Base-by-base conservation (phyloP, 2,888 invertebrate genomes). In the Branchipolynoe longqiensis region DNA sequence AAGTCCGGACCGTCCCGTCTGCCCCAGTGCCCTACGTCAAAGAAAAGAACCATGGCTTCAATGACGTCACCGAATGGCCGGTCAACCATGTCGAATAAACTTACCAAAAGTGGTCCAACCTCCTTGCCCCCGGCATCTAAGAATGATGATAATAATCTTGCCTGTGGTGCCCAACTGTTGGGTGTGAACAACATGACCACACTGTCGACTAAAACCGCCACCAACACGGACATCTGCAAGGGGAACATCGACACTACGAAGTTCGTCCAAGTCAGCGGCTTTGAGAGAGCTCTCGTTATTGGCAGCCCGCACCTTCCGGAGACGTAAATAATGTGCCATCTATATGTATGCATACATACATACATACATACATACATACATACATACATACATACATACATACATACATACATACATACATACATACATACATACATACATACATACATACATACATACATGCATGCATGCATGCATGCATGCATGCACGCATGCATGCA, bases 161-260 rank as follows among this genome's bases (percentile, higher is more conserved):
- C n/a, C n/a, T n/a, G n/a, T n/a, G n/a, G n/a, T n/a, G n/a, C n/a
- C n/a, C n/a, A 90, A 82, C 87, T 92, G 87, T 62, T 91, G 74
- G 88, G 90, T 83, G 82, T 88, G 1, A 89, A 91, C 41, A 90
- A 90, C 1, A 90, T 91, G 84, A 88, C 91, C n/a, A 92, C 92
- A 4, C 64, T 93, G 40, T 90, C 91, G 33, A 90, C 91, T 28
- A 86, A 85, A 74, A 93, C 92, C 0, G 90, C 92, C 25, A 93
- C 92, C 12, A 91, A 91, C 12, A 93, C 92, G 0, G 92, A 93
- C 85, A 91, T 93, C 54, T 89, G 90, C 14, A 87, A 88, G 31
- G 92, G 92, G 6, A 87, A 86, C 62, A 87, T 87, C 33, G 86
- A 82, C 8, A 89, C 93, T 18, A 88, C 92, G 8, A 88, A 90